Evolutionary conservation across 2,113 vertebrate genomes (phyloP), one percentile per base, ranked within the genome.

Genomic region (Nannospalax galili): DNA sequence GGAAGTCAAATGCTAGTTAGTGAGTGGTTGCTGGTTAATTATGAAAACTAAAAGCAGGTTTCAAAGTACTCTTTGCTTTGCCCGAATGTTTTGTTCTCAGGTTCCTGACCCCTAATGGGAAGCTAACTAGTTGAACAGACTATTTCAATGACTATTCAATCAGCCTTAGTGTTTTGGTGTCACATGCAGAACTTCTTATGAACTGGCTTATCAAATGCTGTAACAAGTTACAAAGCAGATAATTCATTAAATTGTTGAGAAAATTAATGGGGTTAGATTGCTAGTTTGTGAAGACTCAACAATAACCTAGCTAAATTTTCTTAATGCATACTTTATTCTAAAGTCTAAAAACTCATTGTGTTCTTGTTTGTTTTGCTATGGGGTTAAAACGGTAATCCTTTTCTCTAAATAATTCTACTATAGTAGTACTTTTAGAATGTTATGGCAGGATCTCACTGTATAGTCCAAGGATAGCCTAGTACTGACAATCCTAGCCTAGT

Each of bases 11-110:
- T 75, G n/a, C 37, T 91, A 0, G 7, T 45, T 82, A 73, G 7
- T 85, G 73, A 86, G 11, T 69, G 17, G 3, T 56, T 85, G 37
- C 52, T 73, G 72, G 14, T 56, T 80, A 90, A 80, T 70, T 72
- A 40, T 77, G 62, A 94, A 94, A 60, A 87, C 70, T 45, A 77
- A 89, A 84, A 75, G 42, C 64, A 92, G 77, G 19, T 88, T 92
- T 64, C 26, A 88, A 90, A 93, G n/a, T 52, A 12, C 22, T 58
- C 19, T 84, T 93, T 92, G n/a, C n/a, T 24, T 92, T 93, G 72
- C n/a, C 65, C 75, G 22, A 80, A 88, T 20, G 52, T 91, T 82
- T 28, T 90, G 79, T 74, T 79, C 85, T 80, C n/a, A 90, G 10
- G 2, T 3, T 93, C 67, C 48, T 40, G 28, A 84, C 10, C 77